Evolutionary conservation across 2,797 vertebrate genomes (phyloP).

Genomic region (Triplophysa bombifrons): DNA sequence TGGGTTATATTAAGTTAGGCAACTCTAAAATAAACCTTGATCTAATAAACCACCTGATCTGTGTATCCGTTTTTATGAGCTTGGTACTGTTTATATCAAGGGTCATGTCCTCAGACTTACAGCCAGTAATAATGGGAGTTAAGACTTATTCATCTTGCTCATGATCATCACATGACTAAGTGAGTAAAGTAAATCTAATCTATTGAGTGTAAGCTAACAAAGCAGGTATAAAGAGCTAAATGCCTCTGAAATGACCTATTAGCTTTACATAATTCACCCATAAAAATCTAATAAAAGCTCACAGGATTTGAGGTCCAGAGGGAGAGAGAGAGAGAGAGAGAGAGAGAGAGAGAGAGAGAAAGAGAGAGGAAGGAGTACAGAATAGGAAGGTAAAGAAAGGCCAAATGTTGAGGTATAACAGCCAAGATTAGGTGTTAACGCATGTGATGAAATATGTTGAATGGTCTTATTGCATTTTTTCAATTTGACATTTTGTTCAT

Average conservation of each 20-base stretch:
- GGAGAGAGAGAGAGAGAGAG: neutral
- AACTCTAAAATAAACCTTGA: neutral
- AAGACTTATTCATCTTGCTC: neutral
- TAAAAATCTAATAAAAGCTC: constrained; percentile 59
- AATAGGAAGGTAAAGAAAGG: neutral
- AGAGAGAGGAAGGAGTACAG: constrained; percentile 13
- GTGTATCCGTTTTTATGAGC: neutral
- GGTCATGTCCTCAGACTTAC: neutral
- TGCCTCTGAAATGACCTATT: constrained; percentile 58
- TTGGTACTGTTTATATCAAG: neutral
- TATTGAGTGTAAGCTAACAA: neutral
- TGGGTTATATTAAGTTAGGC: neutral
- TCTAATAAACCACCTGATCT: neutral
- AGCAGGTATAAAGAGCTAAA: constrained; percentile 47
- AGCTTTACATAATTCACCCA: constrained; percentile 70
- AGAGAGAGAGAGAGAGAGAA: neutral
- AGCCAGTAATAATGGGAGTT: neutral
- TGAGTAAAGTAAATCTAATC: constrained; percentile 48
- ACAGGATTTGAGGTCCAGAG: constrained; percentile 31
- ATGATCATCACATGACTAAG: constrained; percentile 37
- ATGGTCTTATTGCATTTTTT: neutral
- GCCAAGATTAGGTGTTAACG: neutral
- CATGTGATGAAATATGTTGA: neutral
- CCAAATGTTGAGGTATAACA: neutral
- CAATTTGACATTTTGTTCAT: neutral